Conservation (phyloP, 2,113 vertebrate genomes). For the Dermatemys mawii region DNA sequence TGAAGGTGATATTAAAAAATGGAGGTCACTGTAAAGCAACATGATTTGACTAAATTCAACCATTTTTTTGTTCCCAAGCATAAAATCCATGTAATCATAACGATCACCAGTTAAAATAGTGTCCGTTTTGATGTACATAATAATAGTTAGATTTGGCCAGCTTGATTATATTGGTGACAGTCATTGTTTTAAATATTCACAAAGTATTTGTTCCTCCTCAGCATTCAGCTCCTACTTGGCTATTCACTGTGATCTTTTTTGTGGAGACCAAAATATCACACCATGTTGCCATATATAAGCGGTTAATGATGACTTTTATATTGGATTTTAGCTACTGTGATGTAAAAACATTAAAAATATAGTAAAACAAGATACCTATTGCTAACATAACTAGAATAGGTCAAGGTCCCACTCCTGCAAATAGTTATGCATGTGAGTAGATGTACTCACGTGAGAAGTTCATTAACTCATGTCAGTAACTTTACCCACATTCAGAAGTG, state of each 20-base stretch:
- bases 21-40: constrained; percentile 53
- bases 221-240: neutral
- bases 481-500: neutral
- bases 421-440: neutral
- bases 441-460: rapidly evolving
- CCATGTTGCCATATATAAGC: rapidly evolving
- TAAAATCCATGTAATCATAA: constrained; percentile 29
- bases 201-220: neutral
- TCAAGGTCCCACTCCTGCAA: too few relatives aligned
- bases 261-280: neutral
- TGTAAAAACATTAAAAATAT: neutral
- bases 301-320: neutral
- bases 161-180: neutral
- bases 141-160: neutral
- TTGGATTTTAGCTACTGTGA: constrained; percentile 9
- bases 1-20: constrained; percentile 72
- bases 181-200: neutral
- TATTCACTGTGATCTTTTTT: neutral
- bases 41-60: constrained; percentile 50
- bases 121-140: neutral
- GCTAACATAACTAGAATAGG: constrained; percentile 19
- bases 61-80: neutral
- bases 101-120: constrained; percentile 19
- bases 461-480: too few relatives aligned
- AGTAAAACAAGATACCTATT: constrained; percentile 4